Percentiles rank a stretch among this genome's conserved stretches.
Evolutionary conservation across 2,113 vertebrate genomes (phyloP).

Genomic region (Morphnarchus princeps): DNA sequence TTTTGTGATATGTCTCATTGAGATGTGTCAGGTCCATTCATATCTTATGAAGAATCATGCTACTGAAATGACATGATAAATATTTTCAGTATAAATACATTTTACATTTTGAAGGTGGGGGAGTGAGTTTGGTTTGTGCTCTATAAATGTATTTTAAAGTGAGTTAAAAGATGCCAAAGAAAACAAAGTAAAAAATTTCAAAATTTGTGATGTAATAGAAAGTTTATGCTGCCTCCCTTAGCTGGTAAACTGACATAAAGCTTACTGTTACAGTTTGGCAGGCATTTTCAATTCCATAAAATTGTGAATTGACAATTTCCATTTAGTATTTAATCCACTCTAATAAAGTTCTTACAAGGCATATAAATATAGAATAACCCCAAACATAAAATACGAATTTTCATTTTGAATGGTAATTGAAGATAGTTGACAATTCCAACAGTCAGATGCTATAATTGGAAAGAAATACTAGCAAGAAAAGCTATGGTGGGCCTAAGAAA

Average conservation of each 20-base stretch:
- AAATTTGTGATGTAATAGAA: neutral
- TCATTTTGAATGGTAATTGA: neutral
- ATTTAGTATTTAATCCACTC: neutral
- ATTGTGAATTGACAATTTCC: neutral
- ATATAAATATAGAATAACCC: neutral
- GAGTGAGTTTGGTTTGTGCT: neutral
- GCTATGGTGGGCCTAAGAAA: neutral
- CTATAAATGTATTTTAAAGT: neutral
- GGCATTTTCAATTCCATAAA: neutral
- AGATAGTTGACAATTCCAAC: neutral
- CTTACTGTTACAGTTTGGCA: fast-evolving
- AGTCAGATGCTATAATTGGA: neutral
- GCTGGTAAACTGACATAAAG: neutral
- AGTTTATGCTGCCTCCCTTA: neutral
- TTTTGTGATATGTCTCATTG: neutral
- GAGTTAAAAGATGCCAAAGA: neutral
- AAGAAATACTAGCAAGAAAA: neutral
- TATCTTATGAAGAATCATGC: neutral
- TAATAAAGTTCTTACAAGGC: neutral
- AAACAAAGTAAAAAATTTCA: neutral
- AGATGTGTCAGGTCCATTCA: neutral
- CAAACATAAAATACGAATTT: neutral
- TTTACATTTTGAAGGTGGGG: neutral
- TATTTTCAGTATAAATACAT: neutral
- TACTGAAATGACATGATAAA: neutral